Base-by-base conservation (phyloP, 2,888 invertebrate species). In the Tachystola acroxantha region DNA sequence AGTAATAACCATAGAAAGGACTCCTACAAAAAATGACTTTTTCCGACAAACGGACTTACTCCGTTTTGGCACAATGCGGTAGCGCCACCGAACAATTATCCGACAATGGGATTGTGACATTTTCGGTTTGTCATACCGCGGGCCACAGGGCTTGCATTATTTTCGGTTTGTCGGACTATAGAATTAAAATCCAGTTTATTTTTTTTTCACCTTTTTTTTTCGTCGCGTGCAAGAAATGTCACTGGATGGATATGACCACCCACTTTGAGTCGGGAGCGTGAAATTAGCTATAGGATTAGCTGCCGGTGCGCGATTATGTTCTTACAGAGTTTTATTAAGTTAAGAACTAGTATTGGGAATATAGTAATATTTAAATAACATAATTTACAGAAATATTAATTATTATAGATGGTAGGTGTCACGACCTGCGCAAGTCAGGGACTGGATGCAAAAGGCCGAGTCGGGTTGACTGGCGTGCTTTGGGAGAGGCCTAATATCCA, bases 21-120 rank as follows among this genome's bases (percentile, higher is more conserved):
- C 2, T 24, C 6, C n/a, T n/a, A 32, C 63, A 79, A 81, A 82
- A 79, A 65, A 50, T 77, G 77, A 79, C 78, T 80, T 76, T 71
- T 61, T 53, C 48, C 56, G 47, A 64, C 61, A 65, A 65, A 55
- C 41, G 50, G 37, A 36, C 45, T 64, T 52, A 62, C 62, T 62
- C 62, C 53, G 62, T 64, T 67, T 56, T 43, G 49, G 46, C 47
- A 76, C 69, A 72, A 75, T 67, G 69, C 53, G 52, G 75, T 77
- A 86, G 85, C 85, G 85, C 85, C 85, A 84, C 74, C 69, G 61
- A 49, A 65, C 64, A 65, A 71, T 71, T 53, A 55, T 46, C 24
- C 46, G 31, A 73, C 68, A 76, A 73, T 64, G 50, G 55, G 44
- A 51, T 74, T 75, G 79, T 81, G 78, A 78, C 82, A 81, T 71